Evolutionary conservation across 2,113 vertebrate genomes (phyloP).

Genomic region (Hyaena hyaena): DNA sequence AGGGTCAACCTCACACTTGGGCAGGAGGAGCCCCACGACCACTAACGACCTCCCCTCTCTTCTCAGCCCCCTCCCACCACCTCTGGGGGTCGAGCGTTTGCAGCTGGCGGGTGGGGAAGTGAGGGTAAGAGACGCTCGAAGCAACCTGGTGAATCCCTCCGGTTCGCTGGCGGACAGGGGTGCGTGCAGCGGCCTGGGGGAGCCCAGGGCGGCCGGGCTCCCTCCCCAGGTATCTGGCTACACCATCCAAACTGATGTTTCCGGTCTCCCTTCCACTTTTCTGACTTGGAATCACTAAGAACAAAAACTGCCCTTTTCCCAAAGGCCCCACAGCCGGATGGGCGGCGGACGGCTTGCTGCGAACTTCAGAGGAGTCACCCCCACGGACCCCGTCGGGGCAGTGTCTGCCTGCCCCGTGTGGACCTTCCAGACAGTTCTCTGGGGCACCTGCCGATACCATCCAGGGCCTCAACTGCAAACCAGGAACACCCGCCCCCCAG

Average conservation of each 20-base stretch:
- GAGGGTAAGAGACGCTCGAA: neutral
- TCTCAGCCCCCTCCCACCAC: neutral
- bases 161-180: too few species aligned
- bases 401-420: neutral
- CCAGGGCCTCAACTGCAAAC: neutral
- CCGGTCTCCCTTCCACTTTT: neutral
- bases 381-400: accelerated
- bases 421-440: neutral
- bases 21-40: too few species aligned
- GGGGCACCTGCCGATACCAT: neutral
- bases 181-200: too few species aligned
- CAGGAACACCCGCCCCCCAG: neutral
- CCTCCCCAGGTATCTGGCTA: neutral
- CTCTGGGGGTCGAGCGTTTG: neutral
- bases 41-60: neutral
- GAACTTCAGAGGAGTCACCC: neutral
- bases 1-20: neutral
- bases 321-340: neutral
- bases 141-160: neutral
- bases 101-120: accelerated
- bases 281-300: accelerated
- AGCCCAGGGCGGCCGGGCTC: neutral
- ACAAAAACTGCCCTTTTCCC: too few species aligned
- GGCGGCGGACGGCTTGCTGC: neutral
- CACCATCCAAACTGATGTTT: too few species aligned